Conservation (phyloP, 2,888 invertebrate genomes). For the Electrophaes corylata region DNA sequence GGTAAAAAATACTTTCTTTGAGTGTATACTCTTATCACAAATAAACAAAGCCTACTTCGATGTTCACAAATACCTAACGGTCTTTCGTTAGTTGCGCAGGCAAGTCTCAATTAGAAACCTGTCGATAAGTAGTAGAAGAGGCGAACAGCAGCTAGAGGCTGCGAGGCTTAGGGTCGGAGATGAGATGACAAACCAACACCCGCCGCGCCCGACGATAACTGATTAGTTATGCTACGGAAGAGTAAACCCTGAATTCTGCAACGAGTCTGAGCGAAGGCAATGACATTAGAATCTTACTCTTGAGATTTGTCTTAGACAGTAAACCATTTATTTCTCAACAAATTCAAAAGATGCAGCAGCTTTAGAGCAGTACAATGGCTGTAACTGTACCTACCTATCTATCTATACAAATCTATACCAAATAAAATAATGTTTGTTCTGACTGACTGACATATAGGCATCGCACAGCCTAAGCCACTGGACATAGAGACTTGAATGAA, state of each 20-base stretch:
- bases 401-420: no score
- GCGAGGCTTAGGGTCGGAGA: not conserved
- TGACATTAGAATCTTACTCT: not conserved
- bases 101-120: constrained; percentile 13
- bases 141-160: constrained; percentile 8
- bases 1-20: no score
- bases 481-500: no score
- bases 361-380: no score
- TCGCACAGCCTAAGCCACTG: no score
- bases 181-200: constrained; percentile 15
- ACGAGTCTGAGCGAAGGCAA: constrained; percentile 2
- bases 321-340: no score
- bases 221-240: constrained; percentile 7
- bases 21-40: no score
- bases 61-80: constrained; percentile 7
- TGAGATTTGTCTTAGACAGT: no score
- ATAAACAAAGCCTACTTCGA: constrained; percentile 1
- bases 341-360: no score
- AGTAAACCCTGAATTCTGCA: not conserved
- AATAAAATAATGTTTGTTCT: no score
- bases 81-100: not conserved
- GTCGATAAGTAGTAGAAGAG: constrained; percentile 2
- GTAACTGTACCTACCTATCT: no score
- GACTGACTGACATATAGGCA: no score
- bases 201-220: constrained; percentile 1